Base-by-base conservation (phyloP, 2,797 vertebrate species). In the Eulemur mongoz region DNA sequence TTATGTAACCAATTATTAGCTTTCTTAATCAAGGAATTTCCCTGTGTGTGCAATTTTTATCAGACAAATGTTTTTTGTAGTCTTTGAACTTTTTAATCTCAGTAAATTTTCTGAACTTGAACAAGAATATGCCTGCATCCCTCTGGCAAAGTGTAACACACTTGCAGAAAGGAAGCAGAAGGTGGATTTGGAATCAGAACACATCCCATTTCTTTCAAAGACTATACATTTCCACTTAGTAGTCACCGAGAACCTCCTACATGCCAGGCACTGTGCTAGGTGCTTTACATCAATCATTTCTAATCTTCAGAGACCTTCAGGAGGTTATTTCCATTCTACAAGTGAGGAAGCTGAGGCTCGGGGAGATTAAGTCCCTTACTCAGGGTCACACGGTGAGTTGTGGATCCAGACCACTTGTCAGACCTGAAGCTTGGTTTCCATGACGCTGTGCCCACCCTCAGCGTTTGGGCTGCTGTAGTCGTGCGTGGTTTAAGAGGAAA, bases 1-100 rank as follows among this genome's bases (percentile, higher is more conserved):
- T 80, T 82, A 72, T 43, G 15, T 89, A 88, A 91, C 43, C 83
- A 93, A 78, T 89, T 80, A 97, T 94, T 95, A 59, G 35, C 57
- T 87, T 91, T 95, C 87, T 89, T 92, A 92, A 91, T 88, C 54
- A 81, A 94, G 40, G 67, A 79, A 85, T 43, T 85, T 75, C 57
- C 52, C 52, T 69, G 8, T 88, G 50, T 69, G 40, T 94, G 48
- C 0, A 1, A 8, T 79, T 96, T 97, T 96, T 72, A 57, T 78
- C 43, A 92, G 43, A 67, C 5, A 54, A 80, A 35, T 76, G 22
- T 95, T 93, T 91, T 61, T 35, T 87, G 35, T 89, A 86, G 45
- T 94, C 50, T 86, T 90, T 96, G 67, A 90, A 65, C 61, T 65
- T 94, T 88, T 67, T 43, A 65, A 85, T 92, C 75, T 81, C 54